Evolutionary conservation across 2,797 vertebrate species (phyloP).

Genomic region (Oryzias sinensis): DNA sequence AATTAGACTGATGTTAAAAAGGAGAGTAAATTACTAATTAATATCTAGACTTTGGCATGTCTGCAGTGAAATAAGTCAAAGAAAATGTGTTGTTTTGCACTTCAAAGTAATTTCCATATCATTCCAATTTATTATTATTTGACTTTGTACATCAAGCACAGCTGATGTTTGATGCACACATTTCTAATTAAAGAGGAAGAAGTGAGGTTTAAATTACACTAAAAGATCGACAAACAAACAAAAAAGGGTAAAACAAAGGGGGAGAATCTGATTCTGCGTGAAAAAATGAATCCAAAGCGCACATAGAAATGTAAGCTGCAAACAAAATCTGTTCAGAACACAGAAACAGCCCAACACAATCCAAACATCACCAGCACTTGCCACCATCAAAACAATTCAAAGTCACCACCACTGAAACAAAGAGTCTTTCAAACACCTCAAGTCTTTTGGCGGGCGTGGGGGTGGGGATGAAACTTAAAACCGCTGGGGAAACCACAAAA

Average conservation of each 20-base stretch:
- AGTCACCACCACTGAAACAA: slow-evolving; percentile 87
- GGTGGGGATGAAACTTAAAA: slow-evolving; percentile 66
- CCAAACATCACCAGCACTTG: slow-evolving; percentile 87
- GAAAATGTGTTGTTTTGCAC: too few species aligned
- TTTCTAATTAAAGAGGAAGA: too few species aligned
- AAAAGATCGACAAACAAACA: too few species aligned
- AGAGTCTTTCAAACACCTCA: slow-evolving; percentile 63
- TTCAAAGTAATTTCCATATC: background rate
- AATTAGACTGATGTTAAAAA: background rate
- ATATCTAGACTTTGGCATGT: background rate
- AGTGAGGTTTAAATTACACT: too few species aligned
- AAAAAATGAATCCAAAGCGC: slow-evolving; percentile 69
- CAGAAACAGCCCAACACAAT: slow-evolving; percentile 86
- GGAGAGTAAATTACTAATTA: background rate
- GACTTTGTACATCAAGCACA: too few species aligned
- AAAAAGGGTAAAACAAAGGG: slow-evolving; percentile 60
- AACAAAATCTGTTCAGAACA: slow-evolving; percentile 86
- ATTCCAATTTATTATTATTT: background rate
- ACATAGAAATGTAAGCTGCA: slow-evolving; percentile 85
- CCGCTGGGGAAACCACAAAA: slow-evolving; percentile 51
- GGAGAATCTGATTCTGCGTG: slow-evolving; percentile 89
- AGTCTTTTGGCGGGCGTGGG: slow-evolving; percentile 42
- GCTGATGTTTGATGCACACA: too few species aligned
- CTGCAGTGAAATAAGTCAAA: background rate
- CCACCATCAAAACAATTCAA: slow-evolving; percentile 79